Evolutionary conservation across 2,888 invertebrate genomes (phyloP).

Genomic region (Dicyrtoma fusca): DNA sequence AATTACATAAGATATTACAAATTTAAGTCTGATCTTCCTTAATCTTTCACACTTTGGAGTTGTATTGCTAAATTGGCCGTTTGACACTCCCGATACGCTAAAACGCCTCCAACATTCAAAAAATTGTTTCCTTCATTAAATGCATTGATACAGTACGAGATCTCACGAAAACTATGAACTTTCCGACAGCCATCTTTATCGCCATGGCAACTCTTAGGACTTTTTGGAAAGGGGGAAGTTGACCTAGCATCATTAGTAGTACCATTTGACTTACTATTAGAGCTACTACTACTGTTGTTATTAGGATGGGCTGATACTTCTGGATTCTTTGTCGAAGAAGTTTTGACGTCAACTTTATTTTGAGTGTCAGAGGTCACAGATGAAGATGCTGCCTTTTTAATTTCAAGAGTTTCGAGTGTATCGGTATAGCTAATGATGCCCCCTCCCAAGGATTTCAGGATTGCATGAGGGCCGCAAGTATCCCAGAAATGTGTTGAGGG

Average conservation of each 20-base stretch:
- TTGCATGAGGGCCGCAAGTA: conserved; percentile 86
- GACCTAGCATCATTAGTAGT: too few species aligned
- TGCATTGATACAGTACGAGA: conserved; percentile 30
- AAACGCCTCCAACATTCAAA: conserved; percentile 46
- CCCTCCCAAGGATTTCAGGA: conserved; percentile 79
- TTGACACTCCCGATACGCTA: conserved; percentile 46
- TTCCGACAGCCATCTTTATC: not conserved
- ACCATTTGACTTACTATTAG: not conserved
- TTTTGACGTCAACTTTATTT: not conserved
- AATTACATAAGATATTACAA: too few species aligned
- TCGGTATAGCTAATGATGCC: conserved; percentile 62
- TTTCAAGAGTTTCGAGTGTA: conserved; percentile 30
- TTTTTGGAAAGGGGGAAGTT: too few species aligned
- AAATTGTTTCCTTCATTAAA: conserved; percentile 43
- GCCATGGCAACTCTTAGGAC: too few species aligned
- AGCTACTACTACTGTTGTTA: not conserved
- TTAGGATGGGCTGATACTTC: not conserved
- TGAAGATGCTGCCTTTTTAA: not conserved
- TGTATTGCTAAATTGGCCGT: conserved; percentile 37
- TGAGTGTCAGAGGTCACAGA: not conserved
- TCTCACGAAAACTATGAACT: conserved; percentile 25
- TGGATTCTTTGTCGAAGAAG: not conserved
- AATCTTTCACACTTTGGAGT: too few species aligned
- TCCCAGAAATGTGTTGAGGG: conserved; percentile 88
- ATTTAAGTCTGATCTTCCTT: too few species aligned